These are phyloP conservation scores for Napeogenes sylphis DNA, from an alignment of 2,888 invertebrate species.

Conservation along the genomic window DNA sequence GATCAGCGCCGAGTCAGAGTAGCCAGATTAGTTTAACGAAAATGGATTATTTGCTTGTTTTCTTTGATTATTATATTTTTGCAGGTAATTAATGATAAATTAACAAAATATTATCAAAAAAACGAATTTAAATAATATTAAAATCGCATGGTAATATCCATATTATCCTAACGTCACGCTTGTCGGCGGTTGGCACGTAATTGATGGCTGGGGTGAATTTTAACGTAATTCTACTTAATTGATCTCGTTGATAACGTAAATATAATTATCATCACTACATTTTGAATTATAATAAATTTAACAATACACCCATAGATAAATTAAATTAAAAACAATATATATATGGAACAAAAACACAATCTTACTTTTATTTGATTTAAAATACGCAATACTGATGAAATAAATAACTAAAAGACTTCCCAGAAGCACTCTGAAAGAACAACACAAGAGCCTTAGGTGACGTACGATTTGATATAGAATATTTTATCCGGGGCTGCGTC, in stretches of 20 bases:
- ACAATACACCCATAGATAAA: no score
- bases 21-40: slow-evolving; percentile 59
- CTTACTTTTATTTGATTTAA: no score
- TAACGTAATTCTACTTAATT: slow-evolving; percentile 69
- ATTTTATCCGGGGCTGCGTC: slow-evolving; percentile 69
- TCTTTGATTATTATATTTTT: slow-evolving; percentile 18
- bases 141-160: slow-evolving; percentile 29
- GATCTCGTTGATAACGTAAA: slow-evolving; percentile 64
- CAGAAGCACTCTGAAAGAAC: slow-evolving; percentile 68
- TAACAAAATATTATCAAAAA: not conserved
- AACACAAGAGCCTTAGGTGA: slow-evolving; percentile 67
- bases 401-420: slow-evolving; percentile 74
- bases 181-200: slow-evolving; percentile 49
- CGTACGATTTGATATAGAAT: slow-evolving; percentile 76
- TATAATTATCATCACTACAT: slow-evolving; percentile 50
- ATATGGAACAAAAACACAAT: no score
- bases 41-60: slow-evolving; percentile 45
- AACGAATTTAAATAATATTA: slow-evolving; percentile 4
- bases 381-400: slow-evolving; percentile 53
- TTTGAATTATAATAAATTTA: not conserved
- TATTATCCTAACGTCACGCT: slow-evolving; percentile 37
- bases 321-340: no score
- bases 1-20: slow-evolving; percentile 67
- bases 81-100: slow-evolving; percentile 20
- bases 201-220: slow-evolving; percentile 67